These are phyloP conservation scores for Elephantulus edwardii DNA, from an alignment of 2,113 vertebrate species.

Conservation along the genomic window DNA sequence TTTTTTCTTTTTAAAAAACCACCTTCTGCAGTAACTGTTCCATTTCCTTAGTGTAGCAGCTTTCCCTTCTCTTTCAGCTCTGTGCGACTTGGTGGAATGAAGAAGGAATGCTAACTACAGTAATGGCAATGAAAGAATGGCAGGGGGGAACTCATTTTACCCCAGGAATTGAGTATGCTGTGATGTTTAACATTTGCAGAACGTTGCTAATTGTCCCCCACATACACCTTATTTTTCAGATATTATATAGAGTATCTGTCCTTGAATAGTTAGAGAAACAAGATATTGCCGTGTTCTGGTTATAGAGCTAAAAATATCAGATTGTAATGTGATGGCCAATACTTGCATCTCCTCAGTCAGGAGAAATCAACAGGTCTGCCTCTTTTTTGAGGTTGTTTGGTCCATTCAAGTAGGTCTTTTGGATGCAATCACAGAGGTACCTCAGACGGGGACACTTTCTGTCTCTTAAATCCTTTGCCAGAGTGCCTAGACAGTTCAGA, in stretches of 20 bases:
- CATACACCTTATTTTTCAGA: not conserved
- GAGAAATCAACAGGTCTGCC: not conserved
- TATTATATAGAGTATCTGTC: not conserved
- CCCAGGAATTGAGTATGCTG: not conserved
- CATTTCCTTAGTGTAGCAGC: not conserved
- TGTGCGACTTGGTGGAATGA: not conserved
- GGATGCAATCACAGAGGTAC: not conserved
- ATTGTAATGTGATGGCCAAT: not conserved
- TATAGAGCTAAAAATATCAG: not conserved
- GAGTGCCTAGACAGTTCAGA: not conserved
- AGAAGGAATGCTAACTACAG: not conserved
- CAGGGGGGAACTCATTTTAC: accelerated
- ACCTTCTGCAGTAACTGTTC: not conserved
- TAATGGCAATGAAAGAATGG: accelerated
- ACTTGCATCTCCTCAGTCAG: not conserved
- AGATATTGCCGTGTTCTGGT: not conserved
- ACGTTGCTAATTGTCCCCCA: no score
- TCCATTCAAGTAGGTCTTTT: not conserved
- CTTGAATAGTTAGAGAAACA: not conserved
- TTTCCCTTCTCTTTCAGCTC: not conserved
- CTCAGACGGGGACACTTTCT: accelerated
- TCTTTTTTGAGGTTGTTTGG: not conserved
- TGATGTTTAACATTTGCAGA: not conserved
- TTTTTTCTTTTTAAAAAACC: no score
- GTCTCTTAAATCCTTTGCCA: not conserved